These are phyloP conservation scores for Mystacornis crossleyi DNA, from an alignment of 2,113 vertebrate genomes.

Conservation along the genomic window DNA sequence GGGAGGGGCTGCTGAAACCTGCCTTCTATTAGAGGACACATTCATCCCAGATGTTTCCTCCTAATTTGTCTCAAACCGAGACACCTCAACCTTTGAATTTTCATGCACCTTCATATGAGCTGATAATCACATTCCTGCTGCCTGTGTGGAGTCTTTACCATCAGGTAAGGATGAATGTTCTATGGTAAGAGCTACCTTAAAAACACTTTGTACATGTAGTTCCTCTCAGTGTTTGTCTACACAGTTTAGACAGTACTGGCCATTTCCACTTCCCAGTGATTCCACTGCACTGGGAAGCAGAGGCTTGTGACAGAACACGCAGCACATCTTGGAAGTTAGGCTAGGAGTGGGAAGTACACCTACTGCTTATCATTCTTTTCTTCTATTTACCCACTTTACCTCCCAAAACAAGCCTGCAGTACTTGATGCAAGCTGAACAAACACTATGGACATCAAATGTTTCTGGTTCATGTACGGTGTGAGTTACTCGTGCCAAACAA, in stretches of 20 bases:
- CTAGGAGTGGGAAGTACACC: not conserved
- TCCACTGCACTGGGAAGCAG: not conserved
- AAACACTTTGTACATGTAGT: not conserved
- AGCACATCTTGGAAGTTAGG: not conserved
- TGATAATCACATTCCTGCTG: not conserved
- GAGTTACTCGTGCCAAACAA: slow-evolving; percentile 6
- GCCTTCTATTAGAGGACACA: too few relatives aligned
- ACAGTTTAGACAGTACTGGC: not conserved
- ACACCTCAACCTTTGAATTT: not conserved
- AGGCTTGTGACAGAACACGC: not conserved
- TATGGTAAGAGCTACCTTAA: not conserved
- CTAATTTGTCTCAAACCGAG: too few relatives aligned
- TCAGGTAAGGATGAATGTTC: not conserved
- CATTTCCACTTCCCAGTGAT: not conserved
- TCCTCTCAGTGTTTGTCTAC: not conserved
- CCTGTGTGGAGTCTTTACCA: not conserved
- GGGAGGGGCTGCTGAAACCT: too few relatives aligned
- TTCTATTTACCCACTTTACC: not conserved
- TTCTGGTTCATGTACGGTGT: not conserved
- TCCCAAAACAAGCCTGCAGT: not conserved
- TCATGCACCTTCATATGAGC: not conserved
- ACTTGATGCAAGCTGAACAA: slow-evolving; percentile 17
- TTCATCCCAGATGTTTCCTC: too few relatives aligned
- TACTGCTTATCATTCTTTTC: not conserved
- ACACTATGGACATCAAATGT: not conserved